A percentile compares a stretch with the other conserved stretches of the same genome.
phyloP scores from a whole-genome alignment of 1,140 invertebrate genomes.

The Cydia strobilella region DNA sequence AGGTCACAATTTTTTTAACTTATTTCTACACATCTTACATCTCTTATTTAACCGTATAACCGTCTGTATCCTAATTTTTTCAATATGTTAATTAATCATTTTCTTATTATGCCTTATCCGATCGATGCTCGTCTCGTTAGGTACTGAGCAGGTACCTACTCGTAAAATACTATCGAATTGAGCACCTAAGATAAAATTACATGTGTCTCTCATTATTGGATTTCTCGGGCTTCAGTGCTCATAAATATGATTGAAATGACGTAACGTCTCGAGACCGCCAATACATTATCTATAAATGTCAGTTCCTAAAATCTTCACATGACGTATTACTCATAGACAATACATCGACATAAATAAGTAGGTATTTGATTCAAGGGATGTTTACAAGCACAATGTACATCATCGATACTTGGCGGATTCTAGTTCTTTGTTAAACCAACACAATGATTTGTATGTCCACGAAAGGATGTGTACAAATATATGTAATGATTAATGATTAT shows the following conservation, averaged over 20 bases:
- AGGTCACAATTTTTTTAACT: too few species aligned
- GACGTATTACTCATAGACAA: constrained; percentile 7
- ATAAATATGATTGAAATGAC: constrained; percentile 17
- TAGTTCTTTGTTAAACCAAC: too few species aligned
- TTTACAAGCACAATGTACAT: too few species aligned
- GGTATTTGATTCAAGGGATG: not conserved
- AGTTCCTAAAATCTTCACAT: not conserved
- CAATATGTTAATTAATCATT: too few species aligned
- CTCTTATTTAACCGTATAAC: too few species aligned
- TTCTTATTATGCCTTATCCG: too few species aligned
- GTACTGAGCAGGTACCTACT: not conserved
- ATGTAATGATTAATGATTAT: too few species aligned
- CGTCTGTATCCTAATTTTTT: too few species aligned
- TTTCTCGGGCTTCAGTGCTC: not conserved
- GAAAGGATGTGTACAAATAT: too few species aligned
- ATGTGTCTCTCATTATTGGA: not conserved
- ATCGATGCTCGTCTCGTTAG: not conserved
- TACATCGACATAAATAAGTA: not conserved
- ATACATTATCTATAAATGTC: constrained; percentile 9
- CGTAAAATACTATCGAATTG: not conserved
- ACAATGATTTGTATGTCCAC: too few species aligned
- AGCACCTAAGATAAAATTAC: not conserved
- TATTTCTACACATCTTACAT: too few species aligned
- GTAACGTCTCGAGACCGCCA: constrained; percentile 4
- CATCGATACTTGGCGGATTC: too few species aligned